phyloP scores from a whole-genome alignment of 2,797 vertebrate genomes.

The Clamator glandarius region DNA sequence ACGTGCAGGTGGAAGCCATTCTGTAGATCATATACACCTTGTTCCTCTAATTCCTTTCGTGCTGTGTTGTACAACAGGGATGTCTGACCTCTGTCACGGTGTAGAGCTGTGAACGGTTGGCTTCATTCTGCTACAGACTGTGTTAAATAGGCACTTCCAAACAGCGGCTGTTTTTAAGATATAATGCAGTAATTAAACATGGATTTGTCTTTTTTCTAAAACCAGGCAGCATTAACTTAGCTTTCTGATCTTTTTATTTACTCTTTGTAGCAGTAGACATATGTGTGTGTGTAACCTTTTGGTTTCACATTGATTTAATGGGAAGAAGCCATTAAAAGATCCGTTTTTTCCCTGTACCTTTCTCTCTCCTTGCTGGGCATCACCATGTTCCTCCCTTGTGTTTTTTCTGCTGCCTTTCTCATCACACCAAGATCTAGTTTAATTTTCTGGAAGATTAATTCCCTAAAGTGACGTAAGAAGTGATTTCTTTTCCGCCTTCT shows the following conservation, averaged over 20 bases:
- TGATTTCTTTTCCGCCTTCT: not conserved
- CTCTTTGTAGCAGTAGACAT: not conserved
- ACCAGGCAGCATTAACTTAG: not conserved
- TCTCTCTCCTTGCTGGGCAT: not conserved
- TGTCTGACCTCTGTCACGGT: not conserved
- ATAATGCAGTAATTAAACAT: not conserved
- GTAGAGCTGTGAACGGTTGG: not conserved
- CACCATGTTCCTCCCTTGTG: not conserved
- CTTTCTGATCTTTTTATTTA: not conserved
- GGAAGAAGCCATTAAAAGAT: not conserved
- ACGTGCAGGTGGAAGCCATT: not conserved
- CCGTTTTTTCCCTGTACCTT: not conserved
- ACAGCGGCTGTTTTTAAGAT: not conserved
- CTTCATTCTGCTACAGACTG: not conserved
- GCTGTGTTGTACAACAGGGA: not conserved
- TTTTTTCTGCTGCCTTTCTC: not conserved
- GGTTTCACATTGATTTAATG: not conserved
- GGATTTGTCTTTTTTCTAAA: not conserved
- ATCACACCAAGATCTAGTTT: not conserved
- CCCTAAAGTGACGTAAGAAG: not conserved
- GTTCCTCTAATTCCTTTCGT: not conserved
- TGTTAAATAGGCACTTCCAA: not conserved
- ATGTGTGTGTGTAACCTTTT: not conserved
- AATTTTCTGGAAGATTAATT: conserved; percentile 40
- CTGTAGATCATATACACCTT: not conserved